Evolutionary conservation across 2,888 invertebrate species (phyloP).

Genomic region (Heliothis peltigera): DNA sequence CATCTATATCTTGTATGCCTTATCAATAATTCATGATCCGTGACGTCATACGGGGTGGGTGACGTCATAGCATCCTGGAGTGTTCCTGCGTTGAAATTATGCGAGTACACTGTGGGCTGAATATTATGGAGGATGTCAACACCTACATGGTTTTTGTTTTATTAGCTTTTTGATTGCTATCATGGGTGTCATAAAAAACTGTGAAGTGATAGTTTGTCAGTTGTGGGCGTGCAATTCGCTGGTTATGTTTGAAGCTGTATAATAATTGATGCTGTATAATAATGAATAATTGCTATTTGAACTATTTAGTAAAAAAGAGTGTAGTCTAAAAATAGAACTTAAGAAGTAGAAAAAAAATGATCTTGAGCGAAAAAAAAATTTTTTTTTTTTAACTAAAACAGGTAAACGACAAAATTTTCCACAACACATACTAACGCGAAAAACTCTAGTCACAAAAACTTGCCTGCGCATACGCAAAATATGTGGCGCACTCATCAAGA

Average conservation of each 20-base stretch:
- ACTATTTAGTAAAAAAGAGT: too few species aligned
- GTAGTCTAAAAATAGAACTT: too few species aligned
- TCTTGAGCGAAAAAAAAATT: too few species aligned
- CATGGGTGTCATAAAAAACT: neutral
- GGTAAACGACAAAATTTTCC: neutral
- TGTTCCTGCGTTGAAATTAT: conserved; percentile 57
- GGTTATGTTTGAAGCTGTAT: too few species aligned
- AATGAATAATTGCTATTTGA: too few species aligned
- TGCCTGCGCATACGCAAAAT: conserved; percentile 40
- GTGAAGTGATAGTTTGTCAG: neutral
- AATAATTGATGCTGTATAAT: too few species aligned
- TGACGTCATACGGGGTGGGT: conserved; percentile 60
- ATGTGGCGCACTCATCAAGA: conserved; percentile 51
- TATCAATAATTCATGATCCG: conserved; percentile 57
- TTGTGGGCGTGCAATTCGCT: neutral
- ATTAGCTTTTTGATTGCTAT: neutral
- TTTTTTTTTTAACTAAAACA: too few species aligned
- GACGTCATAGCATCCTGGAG: conserved; percentile 55
- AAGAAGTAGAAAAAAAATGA: too few species aligned
- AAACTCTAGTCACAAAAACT: neutral
- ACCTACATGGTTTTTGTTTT: neutral
- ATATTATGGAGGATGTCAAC: conserved; percentile 9
- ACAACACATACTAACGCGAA: neutral
- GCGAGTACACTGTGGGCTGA: conserved; percentile 40
- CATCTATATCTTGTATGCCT: conserved; percentile 23